A percentile compares a stretch with the other conserved stretches of the same genome.
phyloP scores from a whole-genome alignment of 2,888 invertebrate genomes.

The Anthophora plumipes region DNA sequence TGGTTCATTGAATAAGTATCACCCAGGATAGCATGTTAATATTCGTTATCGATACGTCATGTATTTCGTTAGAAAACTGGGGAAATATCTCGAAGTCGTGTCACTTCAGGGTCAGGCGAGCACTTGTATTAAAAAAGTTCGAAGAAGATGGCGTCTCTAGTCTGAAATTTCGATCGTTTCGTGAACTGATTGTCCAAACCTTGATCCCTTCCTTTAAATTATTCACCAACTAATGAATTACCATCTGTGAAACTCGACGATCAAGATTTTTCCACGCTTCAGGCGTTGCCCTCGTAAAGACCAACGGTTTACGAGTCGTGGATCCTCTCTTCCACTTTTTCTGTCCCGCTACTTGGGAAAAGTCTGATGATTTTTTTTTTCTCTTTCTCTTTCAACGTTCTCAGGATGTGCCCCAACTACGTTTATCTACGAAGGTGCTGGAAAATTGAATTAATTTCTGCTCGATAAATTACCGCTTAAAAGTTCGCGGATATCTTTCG shows the following conservation, averaged over 20 bases:
- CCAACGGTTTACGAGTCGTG: slow-evolving; percentile 48
- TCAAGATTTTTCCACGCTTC: slow-evolving; percentile 33
- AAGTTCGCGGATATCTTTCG: too few species aligned
- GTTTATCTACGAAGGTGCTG: neutral
- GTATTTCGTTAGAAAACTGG: neutral
- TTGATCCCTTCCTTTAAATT: neutral
- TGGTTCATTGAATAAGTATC: too few species aligned
- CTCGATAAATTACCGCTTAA: too few species aligned
- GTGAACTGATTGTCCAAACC: neutral
- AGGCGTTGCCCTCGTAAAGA: slow-evolving; percentile 35
- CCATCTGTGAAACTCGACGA: slow-evolving; percentile 17
- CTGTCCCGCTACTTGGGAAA: slow-evolving; percentile 37
- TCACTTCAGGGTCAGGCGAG: neutral
- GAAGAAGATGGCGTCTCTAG: neutral
- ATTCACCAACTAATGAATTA: slow-evolving; percentile 44
- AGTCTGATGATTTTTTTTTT: slow-evolving; percentile 11
- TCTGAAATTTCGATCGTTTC: neutral
- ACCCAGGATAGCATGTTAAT: too few species aligned
- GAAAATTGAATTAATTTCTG: slow-evolving; percentile 7
- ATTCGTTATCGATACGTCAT: neutral
- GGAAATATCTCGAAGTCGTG: neutral
- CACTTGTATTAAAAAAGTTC: neutral
- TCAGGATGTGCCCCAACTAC: slow-evolving; percentile 2
- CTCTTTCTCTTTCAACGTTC: neutral
- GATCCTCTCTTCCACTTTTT: slow-evolving; percentile 43